Conservation (phyloP, 2,888 invertebrate genomes). For the Fissipunctia ypsillon region DNA sequence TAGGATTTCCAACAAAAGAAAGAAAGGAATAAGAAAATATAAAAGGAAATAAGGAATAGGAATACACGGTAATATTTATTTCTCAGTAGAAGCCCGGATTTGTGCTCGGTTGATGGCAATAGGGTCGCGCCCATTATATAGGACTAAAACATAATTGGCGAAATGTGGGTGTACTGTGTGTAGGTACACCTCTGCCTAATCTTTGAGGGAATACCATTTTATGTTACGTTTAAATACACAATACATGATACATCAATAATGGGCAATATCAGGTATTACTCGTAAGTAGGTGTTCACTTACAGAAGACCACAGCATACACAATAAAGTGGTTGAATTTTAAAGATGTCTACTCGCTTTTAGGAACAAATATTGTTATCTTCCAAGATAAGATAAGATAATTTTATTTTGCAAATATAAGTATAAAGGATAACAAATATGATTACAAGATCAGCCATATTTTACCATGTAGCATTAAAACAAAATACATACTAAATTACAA, state of each 20-base stretch:
- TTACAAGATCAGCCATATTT: too few relatives aligned
- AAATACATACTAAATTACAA: too few relatives aligned
- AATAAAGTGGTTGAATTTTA: background rate
- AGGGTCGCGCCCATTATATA: background rate
- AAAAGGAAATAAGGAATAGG: background rate
- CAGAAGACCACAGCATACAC: background rate
- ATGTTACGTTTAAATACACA: background rate
- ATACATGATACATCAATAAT: background rate
- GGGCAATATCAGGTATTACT: too few relatives aligned
- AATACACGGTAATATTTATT: background rate
- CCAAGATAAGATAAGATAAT: too few relatives aligned
- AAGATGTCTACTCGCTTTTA: background rate
- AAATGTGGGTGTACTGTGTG: too few relatives aligned
- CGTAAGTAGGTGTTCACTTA: background rate
- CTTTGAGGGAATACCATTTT: background rate
- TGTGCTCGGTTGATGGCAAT: background rate
- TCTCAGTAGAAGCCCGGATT: background rate
- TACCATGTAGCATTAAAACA: too few relatives aligned
- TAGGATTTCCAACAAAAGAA: background rate
- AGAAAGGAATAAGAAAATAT: background rate
- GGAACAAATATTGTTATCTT: slow-evolving; percentile 22
- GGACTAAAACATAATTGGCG: background rate
- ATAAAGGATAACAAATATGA: too few relatives aligned
- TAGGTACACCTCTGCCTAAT: too few relatives aligned
- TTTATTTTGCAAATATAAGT: too few relatives aligned